A percentile compares a stretch with the other conserved stretches of the same genome.
phyloP scores from a whole-genome alignment of 2,113 vertebrate species.

The Mirza zaza region DNA sequence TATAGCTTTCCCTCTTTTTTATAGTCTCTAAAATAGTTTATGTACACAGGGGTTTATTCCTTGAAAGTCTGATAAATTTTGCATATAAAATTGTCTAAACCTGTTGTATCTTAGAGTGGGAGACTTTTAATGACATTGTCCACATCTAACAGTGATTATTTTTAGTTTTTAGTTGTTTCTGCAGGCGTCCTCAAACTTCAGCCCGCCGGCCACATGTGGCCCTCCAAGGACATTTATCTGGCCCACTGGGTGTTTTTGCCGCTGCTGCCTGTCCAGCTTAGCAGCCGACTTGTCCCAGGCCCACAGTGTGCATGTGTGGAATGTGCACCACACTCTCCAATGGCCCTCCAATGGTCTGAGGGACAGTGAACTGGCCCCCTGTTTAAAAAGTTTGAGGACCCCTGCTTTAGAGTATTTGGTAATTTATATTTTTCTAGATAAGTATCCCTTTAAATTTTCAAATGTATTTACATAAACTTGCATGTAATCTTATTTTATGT shows the following conservation, averaged over 20 bases:
- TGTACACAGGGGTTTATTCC: background rate
- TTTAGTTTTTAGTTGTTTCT: background rate
- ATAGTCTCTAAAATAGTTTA: background rate
- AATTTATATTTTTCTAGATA: background rate
- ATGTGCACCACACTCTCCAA: no score
- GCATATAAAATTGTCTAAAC: background rate
- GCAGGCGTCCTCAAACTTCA: no score
- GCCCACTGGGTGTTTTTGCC: no score
- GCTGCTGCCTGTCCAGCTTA: no score
- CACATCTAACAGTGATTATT: background rate
- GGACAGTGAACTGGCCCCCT: no score
- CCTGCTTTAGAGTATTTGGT: background rate
- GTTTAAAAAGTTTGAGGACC: no score
- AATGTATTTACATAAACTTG: background rate
- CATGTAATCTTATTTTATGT: background rate
- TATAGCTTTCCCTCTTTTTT: background rate
- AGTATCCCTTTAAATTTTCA: background rate
- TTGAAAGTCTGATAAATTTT: slow-evolving; percentile 48
- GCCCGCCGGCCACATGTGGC: no score
- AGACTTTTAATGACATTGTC: slow-evolving; percentile 18
- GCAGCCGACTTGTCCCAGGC: no score
- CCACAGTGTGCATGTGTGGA: no score
- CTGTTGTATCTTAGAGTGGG: background rate
- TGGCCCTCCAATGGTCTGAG: no score
- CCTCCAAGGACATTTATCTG: no score